Evolutionary conservation across 2,113 vertebrate species (phyloP).

Genomic region (Sceloporus tristichus): DNA sequence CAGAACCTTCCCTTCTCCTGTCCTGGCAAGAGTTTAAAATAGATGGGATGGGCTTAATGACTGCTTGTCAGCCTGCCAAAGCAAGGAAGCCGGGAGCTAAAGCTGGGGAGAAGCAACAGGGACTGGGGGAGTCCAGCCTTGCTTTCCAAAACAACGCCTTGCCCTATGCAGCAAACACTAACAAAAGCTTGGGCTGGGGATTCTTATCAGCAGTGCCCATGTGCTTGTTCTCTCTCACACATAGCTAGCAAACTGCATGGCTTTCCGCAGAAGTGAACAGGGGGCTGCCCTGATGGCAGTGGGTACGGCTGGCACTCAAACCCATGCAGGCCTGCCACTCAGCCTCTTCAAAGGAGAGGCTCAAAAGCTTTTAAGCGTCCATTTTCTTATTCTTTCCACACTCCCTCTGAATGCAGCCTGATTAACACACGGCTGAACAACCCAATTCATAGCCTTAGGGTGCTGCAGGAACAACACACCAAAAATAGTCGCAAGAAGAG

Average conservation of each 20-base stretch:
- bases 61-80: slow-evolving; percentile 25
- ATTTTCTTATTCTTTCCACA: slow-evolving; percentile 30
- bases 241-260: background rate
- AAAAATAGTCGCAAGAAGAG: slow-evolving; percentile 3
- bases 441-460: slow-evolving; percentile 1
- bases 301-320: background rate
- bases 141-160: background rate
- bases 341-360: background rate
- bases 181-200: background rate
- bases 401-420: slow-evolving; percentile 10
- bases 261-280: background rate
- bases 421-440: slow-evolving; percentile 26
- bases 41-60: slow-evolving; percentile 29
- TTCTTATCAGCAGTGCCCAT: slow-evolving; percentile 20
- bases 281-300: background rate
- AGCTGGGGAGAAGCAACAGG: background rate
- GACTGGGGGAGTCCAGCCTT: background rate
- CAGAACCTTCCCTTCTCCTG: slow-evolving; percentile 27
- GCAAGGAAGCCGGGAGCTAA: background rate
- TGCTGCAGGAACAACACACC: slow-evolving; percentile 10
- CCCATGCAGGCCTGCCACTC: background rate
- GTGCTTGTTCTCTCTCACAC: background rate
- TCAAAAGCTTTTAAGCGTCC: slow-evolving; percentile 12
- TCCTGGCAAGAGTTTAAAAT: slow-evolving; percentile 24
- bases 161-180: background rate